Base-by-base conservation (phyloP, 2,113 vertebrate genomes). In the Hyperoodon ampullatus region DNA sequence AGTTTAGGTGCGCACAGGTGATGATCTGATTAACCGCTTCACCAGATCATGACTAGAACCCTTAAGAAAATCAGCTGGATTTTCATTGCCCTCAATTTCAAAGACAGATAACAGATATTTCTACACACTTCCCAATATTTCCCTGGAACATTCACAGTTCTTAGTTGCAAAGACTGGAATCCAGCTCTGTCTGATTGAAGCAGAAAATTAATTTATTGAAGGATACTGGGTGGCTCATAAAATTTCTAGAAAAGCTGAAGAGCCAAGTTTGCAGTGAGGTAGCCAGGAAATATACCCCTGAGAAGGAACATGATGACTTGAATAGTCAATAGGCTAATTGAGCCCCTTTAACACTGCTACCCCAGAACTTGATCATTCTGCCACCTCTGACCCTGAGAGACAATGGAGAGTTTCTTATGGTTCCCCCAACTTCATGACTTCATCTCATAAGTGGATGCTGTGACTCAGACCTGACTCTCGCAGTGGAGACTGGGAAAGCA, bases 11-110 rank as follows among this genome's bases (percentile, higher is more conserved):
- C 39, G 74, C 60, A 66, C 28, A 14, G 81, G 70, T 83, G 87
- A 89, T 53, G 60, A 26, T 72, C 87, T 92, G 83, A 95, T 95
- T 88, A 93, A 84, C 92, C 61, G 14, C 42, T 53, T 97, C 23
- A 23, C 84, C 82, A 87, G 93, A 74, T 77, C 72, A 21, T 55
- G 35, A 87, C 39, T 53, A 85, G 86, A 93, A 24, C 35, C 30
- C 44, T 88, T 63, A 84, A 88, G 35, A 30, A 42, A 35, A 28
- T 50, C 47, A 82, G 33, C 21, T 86, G 68, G 63, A 53, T 53
- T 89, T 71, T 70, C 72, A 81, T 86, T 75, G 14, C 60, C 60
- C 63, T 90, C 58, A 53, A 44, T 18, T 4, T 61, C 74, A 70
- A 47, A 63, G n/a, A 8, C 19, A 80, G 47, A 55, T 44, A 85